Percentiles rank a stretch among this genome's conserved stretches.
Conservation (phyloP, 2,113 vertebrate species). For the Serinus canaria region DNA sequence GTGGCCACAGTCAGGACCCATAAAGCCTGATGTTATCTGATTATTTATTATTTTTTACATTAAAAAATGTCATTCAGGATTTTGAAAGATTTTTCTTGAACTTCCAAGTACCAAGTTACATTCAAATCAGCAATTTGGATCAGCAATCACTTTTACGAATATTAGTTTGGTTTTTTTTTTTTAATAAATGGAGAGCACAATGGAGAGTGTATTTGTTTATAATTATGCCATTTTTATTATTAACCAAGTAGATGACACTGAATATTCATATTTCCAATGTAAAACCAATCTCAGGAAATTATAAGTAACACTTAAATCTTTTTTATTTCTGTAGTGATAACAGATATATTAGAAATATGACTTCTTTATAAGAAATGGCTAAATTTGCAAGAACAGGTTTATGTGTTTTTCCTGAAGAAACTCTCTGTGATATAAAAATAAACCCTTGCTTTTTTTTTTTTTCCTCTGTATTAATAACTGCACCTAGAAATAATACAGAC, state of each 20-base stretch:
- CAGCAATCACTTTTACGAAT: background rate
- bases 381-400: background rate
- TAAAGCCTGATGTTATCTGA: background rate
- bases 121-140: background rate
- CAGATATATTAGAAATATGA: background rate
- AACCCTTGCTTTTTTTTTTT: background rate
- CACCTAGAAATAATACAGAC: slow-evolving; percentile 15
- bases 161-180: background rate
- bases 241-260: background rate
- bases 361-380: background rate
- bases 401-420: background rate
- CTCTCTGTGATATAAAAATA: background rate
- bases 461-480: background rate
- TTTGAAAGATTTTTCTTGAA: background rate
- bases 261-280: background rate
- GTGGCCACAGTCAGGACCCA: background rate
- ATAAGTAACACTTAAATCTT: background rate
- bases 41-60: background rate
- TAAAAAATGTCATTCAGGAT: background rate
- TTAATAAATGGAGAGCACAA: background rate
- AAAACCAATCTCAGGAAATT: background rate
- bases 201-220: background rate
- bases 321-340: background rate
- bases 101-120: background rate
- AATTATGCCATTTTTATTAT: background rate